Base-by-base conservation (phyloP, 1,140 invertebrate genomes). In the Diplogasteroides magnus region DNA sequence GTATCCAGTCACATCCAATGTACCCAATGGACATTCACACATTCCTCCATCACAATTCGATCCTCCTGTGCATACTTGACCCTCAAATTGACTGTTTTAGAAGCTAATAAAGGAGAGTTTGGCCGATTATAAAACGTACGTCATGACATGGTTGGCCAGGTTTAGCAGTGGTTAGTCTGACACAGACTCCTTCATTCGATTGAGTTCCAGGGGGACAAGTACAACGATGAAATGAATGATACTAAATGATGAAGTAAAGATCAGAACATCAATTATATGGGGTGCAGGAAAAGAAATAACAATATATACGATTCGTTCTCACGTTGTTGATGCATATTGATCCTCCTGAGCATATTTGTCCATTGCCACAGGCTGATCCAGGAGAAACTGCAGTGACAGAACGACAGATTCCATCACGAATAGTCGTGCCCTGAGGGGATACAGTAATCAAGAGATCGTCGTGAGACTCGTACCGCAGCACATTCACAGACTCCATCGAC, bases 401-500 rank as follows among this genome's bases (percentile, higher is more conserved):
- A 25, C 15, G 57, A 23, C 15, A 60, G 3, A 19, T 1, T 2
- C 1, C 13, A 2, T 11, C n/a, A 31, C 3, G 1, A 59, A 27
- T 67, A 31, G 25, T 59, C 59, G 6, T 57, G 57, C 32, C 55
- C 55, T 58, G 48, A 67, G 57, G 57, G 19, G 32, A 55, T 15
- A 58, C 59, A 67, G 56, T 67, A n/a, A 61, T 58, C 48, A 19
- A 2, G 28, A 57, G 67, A 6, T 63, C 29, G 6, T 27, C 59
- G 31, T 64, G 55, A 23, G 37, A 48, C 0, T 55, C 68, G 37
- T 56, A 62, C 69, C 0, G 62, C 32, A 23, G 69, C 62, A 56
- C 69, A 71, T 31, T 71, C 62, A 57, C 69, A 71, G 0, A 32
- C 55, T 65, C 64, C 64, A 23, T 65, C 31, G 19, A 65, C 32